Base-by-base conservation (phyloP, 2,113 vertebrate genomes). In the Phainopepla nitens region DNA sequence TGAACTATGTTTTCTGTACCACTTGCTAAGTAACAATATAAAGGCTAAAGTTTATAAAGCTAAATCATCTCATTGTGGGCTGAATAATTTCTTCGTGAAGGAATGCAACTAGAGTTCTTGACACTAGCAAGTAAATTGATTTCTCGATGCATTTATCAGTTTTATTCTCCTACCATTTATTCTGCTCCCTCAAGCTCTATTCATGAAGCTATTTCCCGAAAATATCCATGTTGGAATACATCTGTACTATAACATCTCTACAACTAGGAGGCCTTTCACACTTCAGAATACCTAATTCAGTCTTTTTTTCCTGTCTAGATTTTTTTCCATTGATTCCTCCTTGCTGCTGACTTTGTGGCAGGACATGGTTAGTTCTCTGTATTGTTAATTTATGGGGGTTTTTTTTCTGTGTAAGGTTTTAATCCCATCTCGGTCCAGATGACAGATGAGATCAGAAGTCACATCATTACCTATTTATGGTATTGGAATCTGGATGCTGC, bases 301-400 rank as follows among this genome's bases (percentile, higher is more conserved):
- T 13, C 27, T 61, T 71, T 25, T 41, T 7, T 24, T 70, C 17
- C 9, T 66, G 7, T 42, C 22, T 47, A 24, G 16, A 35, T 66
- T 82, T 53, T 87, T 88, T 57, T 11, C 5, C 7, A 15, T 25
- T 66, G 29, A 9, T 27, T 75, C 8, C 10, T 82, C 14, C 29
- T 82, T 79, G 45, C 20, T 70, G 15, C 23, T 79, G 35, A 47
- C 13, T 94, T 75, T 19, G 29, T 29, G 25, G 18, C 29, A 54
- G 64, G 36, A 51, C 21, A 61, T 6, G 7, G 3, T 28, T 87
- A 3, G 6, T 87, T 49, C 18, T 23, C 51, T 82, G 11, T 31
- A 22, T 31, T 42, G 20, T 24, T 87, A 75, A 54, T 50, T 28
- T 22, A n/a, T 15, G 6, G 3, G 3, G 0, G 0, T 4, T 39